These are phyloP conservation scores for Pterophyllum scalare DNA, from an alignment of 2,113 vertebrate genomes.

Conservation along the genomic window DNA sequence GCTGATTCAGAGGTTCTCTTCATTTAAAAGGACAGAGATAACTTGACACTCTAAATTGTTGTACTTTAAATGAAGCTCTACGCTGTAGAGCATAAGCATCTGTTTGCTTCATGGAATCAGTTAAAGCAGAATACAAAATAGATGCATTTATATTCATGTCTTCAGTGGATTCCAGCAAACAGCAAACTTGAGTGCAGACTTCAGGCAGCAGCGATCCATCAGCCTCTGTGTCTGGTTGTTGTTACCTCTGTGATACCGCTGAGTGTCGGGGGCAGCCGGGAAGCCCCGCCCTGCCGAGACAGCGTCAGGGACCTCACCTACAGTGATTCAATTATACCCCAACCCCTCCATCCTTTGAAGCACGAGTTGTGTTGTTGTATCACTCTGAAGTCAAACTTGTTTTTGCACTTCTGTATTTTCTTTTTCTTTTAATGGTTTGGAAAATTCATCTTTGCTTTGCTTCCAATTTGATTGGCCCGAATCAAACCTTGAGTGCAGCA, in stretches of 20 bases:
- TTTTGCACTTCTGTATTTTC: no score
- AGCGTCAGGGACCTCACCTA: slow-evolving; percentile 71
- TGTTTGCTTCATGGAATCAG: not conserved
- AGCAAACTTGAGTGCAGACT: not conserved
- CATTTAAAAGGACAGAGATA: not conserved
- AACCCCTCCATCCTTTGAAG: no score
- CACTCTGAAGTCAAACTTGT: no score
- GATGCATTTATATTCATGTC: slow-evolving; percentile 17
- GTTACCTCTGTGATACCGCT: slow-evolving; percentile 16
- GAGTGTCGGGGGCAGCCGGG: slow-evolving; percentile 27
- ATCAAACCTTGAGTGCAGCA: no score
- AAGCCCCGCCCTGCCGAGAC: slow-evolving; percentile 36
- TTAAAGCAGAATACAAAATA: not conserved
- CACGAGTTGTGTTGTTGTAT: no score
- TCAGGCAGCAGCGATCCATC: slow-evolving; percentile 13
- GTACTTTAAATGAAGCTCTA: not conserved
- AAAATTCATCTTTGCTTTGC: no score
- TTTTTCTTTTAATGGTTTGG: no score
- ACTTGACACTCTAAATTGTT: not conserved
- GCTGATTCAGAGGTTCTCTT: not conserved
- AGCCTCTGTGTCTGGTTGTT: slow-evolving; percentile 29
- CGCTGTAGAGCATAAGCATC: no score
- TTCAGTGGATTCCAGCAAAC: slow-evolving; percentile 12
- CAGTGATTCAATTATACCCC: not conserved
- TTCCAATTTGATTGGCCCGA: no score